Evolutionary conservation across 53 echinoderm and acorn worm species (phyloP), one percentile per base, ranked within the genome.

Genomic region (Luidia sarsii): DNA sequence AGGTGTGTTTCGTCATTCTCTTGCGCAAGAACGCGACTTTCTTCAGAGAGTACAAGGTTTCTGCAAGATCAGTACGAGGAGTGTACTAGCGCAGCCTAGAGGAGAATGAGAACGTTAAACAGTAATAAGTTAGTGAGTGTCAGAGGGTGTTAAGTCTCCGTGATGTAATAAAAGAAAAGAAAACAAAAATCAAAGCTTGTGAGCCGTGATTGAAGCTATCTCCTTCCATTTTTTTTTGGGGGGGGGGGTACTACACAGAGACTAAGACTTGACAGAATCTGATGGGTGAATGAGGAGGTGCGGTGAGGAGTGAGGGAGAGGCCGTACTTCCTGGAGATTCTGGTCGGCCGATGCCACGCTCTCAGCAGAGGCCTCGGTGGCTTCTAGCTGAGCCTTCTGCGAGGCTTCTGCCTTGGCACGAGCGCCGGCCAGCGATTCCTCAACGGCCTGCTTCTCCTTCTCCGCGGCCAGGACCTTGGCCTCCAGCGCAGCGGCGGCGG

Each of bases 191-290:
- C 77, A 61, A 61, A 61, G 77, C 61, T 61, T 41, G 60, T 77
- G 60, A 61, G 61, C 20, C 33, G 18, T 41, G 33, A 32, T 46
- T 29, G 32, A 60, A 11, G 75, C 48, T 77, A 77, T 61, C 59
- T 46, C 52, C 56, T 74, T 46, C 61, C 77, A 60, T 43, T 77
- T n/a, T n/a, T n/a, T n/a, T n/a, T n/a, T n/a, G n/a, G n/a, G n/a
- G n/a, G n/a, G n/a, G n/a, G n/a, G n/a, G n/a, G n/a, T n/a, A n/a
- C n/a, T n/a, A n/a, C n/a, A n/a, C 33, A 55, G 77, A 18, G 41
- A 65, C 15, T 37, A 38, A 22, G 34, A 55, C 22, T 7, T 21
- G 38, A 8, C 14, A 21, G n/a, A 41, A 41, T 41, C 6, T 36
- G 34, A 35, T 67, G 21, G 43, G 28, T 36, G 31, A 31, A 39